These are phyloP conservation scores for Montipora foliosa DNA, from an alignment of 64 coral and sea anemone species.

Conservation along the genomic window DNA sequence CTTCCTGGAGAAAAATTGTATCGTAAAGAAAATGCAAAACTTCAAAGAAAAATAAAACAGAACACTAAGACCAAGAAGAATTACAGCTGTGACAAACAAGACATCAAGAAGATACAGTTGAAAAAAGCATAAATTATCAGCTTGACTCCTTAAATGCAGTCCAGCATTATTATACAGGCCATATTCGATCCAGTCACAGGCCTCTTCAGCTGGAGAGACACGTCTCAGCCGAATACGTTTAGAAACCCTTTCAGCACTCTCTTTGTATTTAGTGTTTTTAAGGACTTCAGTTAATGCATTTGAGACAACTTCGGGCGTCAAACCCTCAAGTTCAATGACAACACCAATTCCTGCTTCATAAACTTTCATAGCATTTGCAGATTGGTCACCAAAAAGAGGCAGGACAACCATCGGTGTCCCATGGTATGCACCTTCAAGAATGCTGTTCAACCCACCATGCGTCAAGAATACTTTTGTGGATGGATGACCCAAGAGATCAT, in stretches of 20 bases:
- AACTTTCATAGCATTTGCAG: constrained; percentile 81
- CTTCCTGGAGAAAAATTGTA: constrained; percentile 23
- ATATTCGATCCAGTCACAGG: constrained; percentile 89
- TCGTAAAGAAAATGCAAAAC: neutral
- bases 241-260: constrained; percentile 58
- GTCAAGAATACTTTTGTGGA: constrained; percentile 73
- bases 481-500: constrained; percentile 65
- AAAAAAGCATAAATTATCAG: constrained; percentile 76
- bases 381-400: constrained; percentile 83
- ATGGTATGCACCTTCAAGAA: constrained; percentile 76
- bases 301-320: constrained; percentile 45
- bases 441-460: constrained; percentile 83
- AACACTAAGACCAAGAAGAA: neutral
- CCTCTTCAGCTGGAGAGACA: constrained; percentile 53
- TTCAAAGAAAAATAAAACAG: constrained; percentile 23
- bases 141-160: constrained; percentile 79
- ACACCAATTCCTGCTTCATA: constrained; percentile 69
- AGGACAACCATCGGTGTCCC: constrained; percentile 79
- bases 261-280: constrained; percentile 31
- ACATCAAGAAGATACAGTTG: constrained; percentile 82
- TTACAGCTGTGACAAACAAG: constrained; percentile 16
- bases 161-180: constrained; percentile 66
- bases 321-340: constrained; percentile 26
- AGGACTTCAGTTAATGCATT: constrained; percentile 64
- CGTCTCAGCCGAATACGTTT: constrained; percentile 57